Evolutionary conservation across 2,797 vertebrate genomes (phyloP).

Genomic region (Amazona finschi): DNA sequence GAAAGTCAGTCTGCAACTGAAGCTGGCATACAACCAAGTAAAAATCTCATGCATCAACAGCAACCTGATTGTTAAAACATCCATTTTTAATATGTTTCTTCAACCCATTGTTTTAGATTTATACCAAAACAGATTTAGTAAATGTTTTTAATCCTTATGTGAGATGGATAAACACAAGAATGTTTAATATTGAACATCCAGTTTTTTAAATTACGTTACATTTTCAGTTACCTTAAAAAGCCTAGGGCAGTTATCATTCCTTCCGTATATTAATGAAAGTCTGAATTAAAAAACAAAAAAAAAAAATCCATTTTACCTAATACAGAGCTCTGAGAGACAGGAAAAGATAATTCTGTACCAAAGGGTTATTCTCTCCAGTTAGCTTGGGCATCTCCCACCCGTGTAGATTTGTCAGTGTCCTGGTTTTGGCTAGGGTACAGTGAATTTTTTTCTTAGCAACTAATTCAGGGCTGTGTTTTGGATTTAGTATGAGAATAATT

Average conservation of each 20-base stretch:
- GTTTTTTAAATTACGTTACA: neutral
- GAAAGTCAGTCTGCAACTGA: neutral
- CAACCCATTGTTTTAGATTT: neutral
- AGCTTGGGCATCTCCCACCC: neutral
- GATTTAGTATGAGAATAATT: neutral
- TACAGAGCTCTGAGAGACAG: neutral
- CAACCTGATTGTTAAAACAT: neutral
- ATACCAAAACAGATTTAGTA: neutral
- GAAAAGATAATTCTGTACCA: neutral
- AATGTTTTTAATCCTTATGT: neutral
- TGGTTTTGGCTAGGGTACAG: neutral
- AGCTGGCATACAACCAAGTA: neutral
- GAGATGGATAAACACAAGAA: neutral
- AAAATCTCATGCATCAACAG: neutral
- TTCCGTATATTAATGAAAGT: neutral
- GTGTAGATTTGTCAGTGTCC: neutral
- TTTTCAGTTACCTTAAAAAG: neutral
- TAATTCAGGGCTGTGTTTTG: neutral
- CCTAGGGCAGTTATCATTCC: accelerated
- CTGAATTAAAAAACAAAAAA: neutral
- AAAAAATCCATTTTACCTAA: neutral
- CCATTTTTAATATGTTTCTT: neutral
- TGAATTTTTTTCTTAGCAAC: neutral
- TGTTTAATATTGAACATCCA: neutral
- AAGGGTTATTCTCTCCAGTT: neutral